Percentiles rank a stretch among this genome's conserved stretches.
phyloP scores from a whole-genome alignment of 1,140 invertebrate genomes.

The Panagrolaimus sp. region DNA sequence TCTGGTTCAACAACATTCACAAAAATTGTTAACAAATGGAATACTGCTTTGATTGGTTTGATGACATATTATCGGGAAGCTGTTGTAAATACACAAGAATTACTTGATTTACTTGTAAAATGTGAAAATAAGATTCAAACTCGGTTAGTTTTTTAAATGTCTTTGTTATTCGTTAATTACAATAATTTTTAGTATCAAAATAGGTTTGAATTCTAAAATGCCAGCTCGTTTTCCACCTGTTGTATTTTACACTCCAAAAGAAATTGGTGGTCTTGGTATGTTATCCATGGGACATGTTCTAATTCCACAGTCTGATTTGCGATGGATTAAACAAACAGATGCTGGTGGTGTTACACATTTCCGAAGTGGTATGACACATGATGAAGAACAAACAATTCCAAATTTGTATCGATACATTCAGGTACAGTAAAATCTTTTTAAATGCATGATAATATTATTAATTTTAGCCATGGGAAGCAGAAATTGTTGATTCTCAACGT shows the following conservation, averaged over 20 bases:
- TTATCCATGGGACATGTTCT: conserved; percentile 98
- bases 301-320: conserved; percentile 76
- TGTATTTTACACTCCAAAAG: conserved; percentile 97
- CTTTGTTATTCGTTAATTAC: conserved; percentile 17
- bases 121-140: conserved; percentile 99
- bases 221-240: conserved; percentile 97
- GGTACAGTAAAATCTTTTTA: conserved; percentile 35
- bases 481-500: conserved; percentile 97
- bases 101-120: conserved; percentile 92
- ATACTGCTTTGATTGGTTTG: conserved; percentile 93
- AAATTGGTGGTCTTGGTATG: conserved; percentile 71
- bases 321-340: conserved; percentile 99
- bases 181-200: conserved; percentile 73
- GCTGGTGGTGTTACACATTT: conserved; percentile 99
- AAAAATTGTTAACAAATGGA: conserved; percentile 99
- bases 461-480: conserved; percentile 98
- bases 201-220: conserved; percentile 99
- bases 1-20: conserved; percentile 99
- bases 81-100: conserved; percentile 95
- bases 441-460: conserved; percentile 15
- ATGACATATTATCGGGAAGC: conserved; percentile 99
- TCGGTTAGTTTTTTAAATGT: conserved; percentile 61
- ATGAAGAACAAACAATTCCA: conserved; percentile 99
- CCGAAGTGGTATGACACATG: conserved; percentile 97
- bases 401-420: conserved; percentile 80